Evolutionary conservation across 2,888 invertebrate species (phyloP).

Genomic region (Phoronis australis): DNA sequence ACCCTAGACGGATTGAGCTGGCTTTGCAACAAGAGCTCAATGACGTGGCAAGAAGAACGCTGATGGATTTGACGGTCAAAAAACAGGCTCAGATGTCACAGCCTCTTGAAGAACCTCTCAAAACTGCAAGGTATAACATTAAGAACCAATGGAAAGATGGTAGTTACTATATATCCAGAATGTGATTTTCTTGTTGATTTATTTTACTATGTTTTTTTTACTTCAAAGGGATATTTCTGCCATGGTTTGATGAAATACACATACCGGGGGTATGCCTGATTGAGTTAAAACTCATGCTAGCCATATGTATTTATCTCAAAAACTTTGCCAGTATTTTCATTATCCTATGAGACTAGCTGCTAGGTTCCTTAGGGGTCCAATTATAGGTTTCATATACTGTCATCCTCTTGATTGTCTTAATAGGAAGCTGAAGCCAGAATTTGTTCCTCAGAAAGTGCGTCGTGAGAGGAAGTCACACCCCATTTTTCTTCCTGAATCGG

Average conservation of each 20-base stretch:
- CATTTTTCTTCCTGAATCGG: slow-evolving; percentile 32
- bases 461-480: slow-evolving; percentile 31
- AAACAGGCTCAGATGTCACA: slow-evolving; percentile 21
- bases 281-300: too few species aligned
- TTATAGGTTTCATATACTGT: too few species aligned
- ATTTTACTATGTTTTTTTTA: background rate
- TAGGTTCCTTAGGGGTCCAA: too few species aligned
- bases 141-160: too few species aligned
- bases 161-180: too few species aligned
- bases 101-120: slow-evolving; percentile 25
- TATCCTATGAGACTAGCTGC: too few species aligned
- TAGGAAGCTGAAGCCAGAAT: slow-evolving; percentile 34
- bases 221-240: background rate
- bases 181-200: slow-evolving; percentile 1
- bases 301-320: too few species aligned
- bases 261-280: too few species aligned
- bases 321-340: too few species aligned
- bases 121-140: slow-evolving; percentile 29
- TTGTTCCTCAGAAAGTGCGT: slow-evolving; percentile 24
- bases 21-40: slow-evolving; percentile 30
- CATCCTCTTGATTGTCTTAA: too few species aligned
- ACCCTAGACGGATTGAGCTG: slow-evolving; percentile 32
- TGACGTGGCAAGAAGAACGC: slow-evolving; percentile 32
- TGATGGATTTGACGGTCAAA: slow-evolving; percentile 25
- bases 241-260: too few species aligned